These are phyloP conservation scores for Altica lythri DNA, from an alignment of 2,888 invertebrate genomes.

Conservation along the genomic window DNA sequence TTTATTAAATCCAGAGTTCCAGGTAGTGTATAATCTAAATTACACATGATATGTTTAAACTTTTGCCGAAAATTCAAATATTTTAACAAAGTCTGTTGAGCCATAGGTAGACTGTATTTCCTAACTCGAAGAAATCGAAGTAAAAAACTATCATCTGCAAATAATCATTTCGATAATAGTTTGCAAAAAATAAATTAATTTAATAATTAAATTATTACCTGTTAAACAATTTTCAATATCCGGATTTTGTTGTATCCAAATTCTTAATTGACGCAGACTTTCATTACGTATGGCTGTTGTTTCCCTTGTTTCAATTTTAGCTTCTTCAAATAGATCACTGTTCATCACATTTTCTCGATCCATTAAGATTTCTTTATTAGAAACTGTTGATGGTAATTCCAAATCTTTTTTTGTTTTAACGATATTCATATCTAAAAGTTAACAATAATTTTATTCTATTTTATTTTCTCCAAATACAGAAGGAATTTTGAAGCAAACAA, in stretches of 20 bases:
- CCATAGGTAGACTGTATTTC: constrained; percentile 79
- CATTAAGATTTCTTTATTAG: constrained; percentile 4
- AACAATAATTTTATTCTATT: too few relatives aligned
- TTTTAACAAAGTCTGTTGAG: constrained; percentile 76
- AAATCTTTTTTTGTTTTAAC: too few relatives aligned
- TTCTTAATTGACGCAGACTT: constrained; percentile 66
- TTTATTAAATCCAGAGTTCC: constrained; percentile 67
- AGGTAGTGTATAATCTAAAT: constrained; percentile 68
- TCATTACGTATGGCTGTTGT: constrained; percentile 67
- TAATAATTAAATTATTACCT: constrained; percentile 56
- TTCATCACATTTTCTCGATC: constrained; percentile 21
- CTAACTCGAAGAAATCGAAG: constrained; percentile 76
- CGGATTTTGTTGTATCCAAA: constrained; percentile 72
- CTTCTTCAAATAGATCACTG: constrained; percentile 57
- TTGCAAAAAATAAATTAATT: not conserved
- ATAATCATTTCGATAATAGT: too few relatives aligned
- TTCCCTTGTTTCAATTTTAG: constrained; percentile 72
- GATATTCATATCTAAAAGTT: too few relatives aligned
- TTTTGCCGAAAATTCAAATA: constrained; percentile 75
- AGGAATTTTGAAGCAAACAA: too few relatives aligned
- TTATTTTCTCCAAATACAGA: too few relatives aligned
- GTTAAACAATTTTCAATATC: constrained; percentile 71
- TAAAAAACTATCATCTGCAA: constrained; percentile 72
- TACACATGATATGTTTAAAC: constrained; percentile 67
- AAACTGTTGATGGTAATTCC: too few relatives aligned